These are phyloP conservation scores for Corapipo altera DNA, from an alignment of 2,113 vertebrate genomes.

Conservation along the genomic window DNA sequence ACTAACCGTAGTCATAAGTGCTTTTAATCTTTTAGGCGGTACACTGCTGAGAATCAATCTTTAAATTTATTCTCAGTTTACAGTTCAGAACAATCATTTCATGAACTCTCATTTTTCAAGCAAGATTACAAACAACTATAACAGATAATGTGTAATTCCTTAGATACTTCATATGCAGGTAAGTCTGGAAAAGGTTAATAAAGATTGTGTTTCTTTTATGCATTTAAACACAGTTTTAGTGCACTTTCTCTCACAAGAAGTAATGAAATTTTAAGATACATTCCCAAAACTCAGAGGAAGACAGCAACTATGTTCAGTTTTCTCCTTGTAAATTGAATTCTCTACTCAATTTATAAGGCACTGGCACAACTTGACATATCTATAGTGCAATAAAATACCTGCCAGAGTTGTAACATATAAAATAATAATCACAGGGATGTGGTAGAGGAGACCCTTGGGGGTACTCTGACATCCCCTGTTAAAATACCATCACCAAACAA, in stretches of 20 bases:
- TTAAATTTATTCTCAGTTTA: slow-evolving; percentile 2
- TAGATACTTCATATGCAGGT: background rate
- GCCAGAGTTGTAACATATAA: slow-evolving; percentile 1
- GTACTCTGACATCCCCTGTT: background rate
- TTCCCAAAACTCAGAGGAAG: slow-evolving; percentile 33
- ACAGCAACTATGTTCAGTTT: slow-evolving; percentile 53
- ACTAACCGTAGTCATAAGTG: background rate
- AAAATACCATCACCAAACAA: slow-evolving; percentile 10
- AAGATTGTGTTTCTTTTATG: background rate
- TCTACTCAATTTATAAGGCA: slow-evolving; percentile 32
- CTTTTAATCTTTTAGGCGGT: background rate
- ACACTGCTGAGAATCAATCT: background rate
- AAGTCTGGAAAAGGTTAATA: slow-evolving; percentile 18
- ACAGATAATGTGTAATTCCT: background rate
- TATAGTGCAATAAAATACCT: slow-evolving; percentile 33
- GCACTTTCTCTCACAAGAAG: slow-evolving; percentile 3
- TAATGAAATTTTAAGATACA: slow-evolving; percentile 63
- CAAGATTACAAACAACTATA: slow-evolving; percentile 25
- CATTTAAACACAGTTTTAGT: slow-evolving; percentile 18
- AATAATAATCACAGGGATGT: background rate
- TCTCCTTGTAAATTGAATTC: slow-evolving; percentile 68
- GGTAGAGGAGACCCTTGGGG: background rate
- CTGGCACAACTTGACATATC: slow-evolving; percentile 31
- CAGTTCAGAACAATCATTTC: background rate
- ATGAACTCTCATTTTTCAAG: background rate